Percentiles rank a stretch among this genome's conserved stretches.
phyloP scores from a whole-genome alignment of 2,888 invertebrate species.

The Rhagonycha fulva region DNA sequence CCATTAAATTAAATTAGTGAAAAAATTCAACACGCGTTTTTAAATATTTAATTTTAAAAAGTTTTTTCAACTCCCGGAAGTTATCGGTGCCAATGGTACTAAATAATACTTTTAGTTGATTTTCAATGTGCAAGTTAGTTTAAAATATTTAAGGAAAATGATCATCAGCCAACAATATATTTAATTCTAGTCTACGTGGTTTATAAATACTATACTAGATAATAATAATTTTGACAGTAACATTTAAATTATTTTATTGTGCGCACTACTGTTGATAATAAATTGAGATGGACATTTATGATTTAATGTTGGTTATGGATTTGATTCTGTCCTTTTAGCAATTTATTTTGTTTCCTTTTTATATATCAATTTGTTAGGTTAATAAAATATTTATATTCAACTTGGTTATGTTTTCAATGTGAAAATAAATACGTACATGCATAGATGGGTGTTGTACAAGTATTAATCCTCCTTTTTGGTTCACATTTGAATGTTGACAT shows the following conservation, averaged over 20 bases:
- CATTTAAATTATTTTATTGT: neutral
- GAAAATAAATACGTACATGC: neutral
- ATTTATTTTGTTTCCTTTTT: neutral
- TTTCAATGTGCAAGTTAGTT: neutral
- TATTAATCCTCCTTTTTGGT: neutral
- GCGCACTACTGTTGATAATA: neutral
- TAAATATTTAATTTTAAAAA: neutral
- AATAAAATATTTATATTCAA: neutral
- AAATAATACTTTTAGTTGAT: neutral
- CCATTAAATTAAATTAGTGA: neutral
- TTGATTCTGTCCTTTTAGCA: neutral
- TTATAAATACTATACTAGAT: neutral
- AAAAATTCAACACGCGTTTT: neutral
- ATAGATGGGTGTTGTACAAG: neutral
- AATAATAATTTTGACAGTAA: neutral
- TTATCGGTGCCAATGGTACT: neutral
- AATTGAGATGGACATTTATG: neutral
- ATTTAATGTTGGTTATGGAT: too few species aligned
- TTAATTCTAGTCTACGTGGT: neutral
- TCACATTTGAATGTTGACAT: conserved; percentile 6
- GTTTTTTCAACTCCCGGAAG: neutral
- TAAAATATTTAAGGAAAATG: neutral
- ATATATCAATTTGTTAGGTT: neutral
- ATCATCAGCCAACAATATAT: neutral
- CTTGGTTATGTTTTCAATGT: neutral